Conservation (phyloP, 1,140 invertebrate genomes). For the Spodoptera litura region DNA sequence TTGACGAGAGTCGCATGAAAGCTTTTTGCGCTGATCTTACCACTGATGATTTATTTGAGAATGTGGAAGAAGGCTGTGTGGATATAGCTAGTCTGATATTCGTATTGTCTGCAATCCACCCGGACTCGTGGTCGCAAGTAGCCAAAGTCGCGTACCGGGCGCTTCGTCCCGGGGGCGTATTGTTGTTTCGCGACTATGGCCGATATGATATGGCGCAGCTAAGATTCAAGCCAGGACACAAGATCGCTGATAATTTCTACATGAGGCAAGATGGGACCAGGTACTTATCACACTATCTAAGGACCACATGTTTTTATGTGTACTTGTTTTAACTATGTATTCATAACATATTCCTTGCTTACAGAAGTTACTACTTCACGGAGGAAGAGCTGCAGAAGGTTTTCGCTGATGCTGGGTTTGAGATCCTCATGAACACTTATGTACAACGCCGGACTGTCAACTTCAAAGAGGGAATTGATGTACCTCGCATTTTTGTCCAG, state of each 20-base stretch:
- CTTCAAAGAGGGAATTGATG: slow-evolving; percentile 95
- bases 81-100: slow-evolving; percentile 98
- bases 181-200: slow-evolving; percentile 98
- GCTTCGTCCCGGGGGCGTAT: slow-evolving; percentile 92
- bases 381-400: slow-evolving; percentile 89
- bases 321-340: background rate
- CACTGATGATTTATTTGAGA: slow-evolving; percentile 87
- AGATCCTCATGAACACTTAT: slow-evolving; percentile 90
- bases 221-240: slow-evolving; percentile 96
- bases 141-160: slow-evolving; percentile 89
- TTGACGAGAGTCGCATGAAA: slow-evolving; percentile 88
- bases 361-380: slow-evolving; percentile 94
- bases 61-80: slow-evolving; percentile 86
- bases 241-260: slow-evolving; percentile 98
- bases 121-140: slow-evolving; percentile 91
- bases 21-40: slow-evolving; percentile 93
- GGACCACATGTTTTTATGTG: background rate
- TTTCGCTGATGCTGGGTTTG: slow-evolving; percentile 90
- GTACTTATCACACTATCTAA: slow-evolving; percentile 76
- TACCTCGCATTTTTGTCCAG: slow-evolving; percentile 96
- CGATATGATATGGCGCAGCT: slow-evolving; percentile 99
- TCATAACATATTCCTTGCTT: slow-evolving; percentile 65
- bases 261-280: slow-evolving; percentile 98
- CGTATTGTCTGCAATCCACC: slow-evolving; percentile 97
- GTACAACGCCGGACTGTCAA: slow-evolving; percentile 95